phyloP scores from a whole-genome alignment of 2,797 vertebrate species.

The Apodemus agrarius region DNA sequence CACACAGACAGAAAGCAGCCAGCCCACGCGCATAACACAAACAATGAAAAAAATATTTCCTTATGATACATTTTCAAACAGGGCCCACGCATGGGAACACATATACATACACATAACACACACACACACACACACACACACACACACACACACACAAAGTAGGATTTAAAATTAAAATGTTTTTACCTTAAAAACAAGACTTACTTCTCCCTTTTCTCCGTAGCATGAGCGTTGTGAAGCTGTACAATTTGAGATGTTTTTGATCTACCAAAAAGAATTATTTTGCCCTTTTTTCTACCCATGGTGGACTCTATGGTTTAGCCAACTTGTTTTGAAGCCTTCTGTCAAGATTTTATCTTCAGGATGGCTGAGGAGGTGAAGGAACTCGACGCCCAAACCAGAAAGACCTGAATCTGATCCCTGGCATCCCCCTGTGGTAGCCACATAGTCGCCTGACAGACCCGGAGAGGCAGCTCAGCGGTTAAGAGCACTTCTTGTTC shows the following conservation, averaged over 20 bases:
- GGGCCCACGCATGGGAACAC: background rate
- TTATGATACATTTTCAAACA: background rate
- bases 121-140: too few relatives aligned
- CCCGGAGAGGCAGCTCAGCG: background rate
- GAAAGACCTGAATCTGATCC: background rate
- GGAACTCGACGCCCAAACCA: background rate
- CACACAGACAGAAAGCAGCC: background rate
- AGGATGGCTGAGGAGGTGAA: background rate
- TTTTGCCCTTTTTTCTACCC: conserved; percentile 10
- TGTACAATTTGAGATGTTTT: background rate
- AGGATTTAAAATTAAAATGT: background rate
- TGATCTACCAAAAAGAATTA: background rate
- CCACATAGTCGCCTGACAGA: background rate
- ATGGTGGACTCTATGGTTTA: background rate
- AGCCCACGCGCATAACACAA: background rate
- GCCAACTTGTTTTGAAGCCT: conserved; percentile 27
- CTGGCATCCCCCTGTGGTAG: background rate
- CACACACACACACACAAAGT: background rate
- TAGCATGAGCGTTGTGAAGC: background rate
- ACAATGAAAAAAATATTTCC: background rate
- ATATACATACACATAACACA: too few relatives aligned
- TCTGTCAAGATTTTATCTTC: conserved; percentile 21
- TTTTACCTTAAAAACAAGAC: background rate
- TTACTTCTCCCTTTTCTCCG: background rate
- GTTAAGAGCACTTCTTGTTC: background rate